Evolutionary conservation across 2,797 vertebrate genomes (phyloP).

Genomic region (Mormyrus proboscirostris): DNA sequence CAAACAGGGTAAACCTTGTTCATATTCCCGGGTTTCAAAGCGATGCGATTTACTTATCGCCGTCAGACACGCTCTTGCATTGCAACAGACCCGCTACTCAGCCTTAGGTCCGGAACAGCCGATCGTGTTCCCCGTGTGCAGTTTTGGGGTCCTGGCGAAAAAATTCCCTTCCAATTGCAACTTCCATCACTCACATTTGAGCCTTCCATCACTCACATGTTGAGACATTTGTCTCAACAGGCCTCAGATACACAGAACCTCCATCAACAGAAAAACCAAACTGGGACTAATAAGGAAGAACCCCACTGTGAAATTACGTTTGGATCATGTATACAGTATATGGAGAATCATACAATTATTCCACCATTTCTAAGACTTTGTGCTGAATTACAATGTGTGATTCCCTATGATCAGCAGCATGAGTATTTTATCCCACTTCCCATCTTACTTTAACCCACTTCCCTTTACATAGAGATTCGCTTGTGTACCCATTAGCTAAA

Average conservation of each 20-base stretch:
- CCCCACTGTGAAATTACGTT: background rate
- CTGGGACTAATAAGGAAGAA: background rate
- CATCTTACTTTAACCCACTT: background rate
- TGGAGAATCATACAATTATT: background rate
- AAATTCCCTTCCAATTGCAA: background rate
- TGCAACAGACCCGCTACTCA: background rate
- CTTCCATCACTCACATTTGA: background rate
- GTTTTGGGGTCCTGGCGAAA: background rate
- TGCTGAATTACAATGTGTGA: background rate
- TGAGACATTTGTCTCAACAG: background rate
- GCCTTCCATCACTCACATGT: background rate
- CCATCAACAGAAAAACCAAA: background rate
- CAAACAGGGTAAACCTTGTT: background rate
- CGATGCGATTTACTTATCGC: background rate
- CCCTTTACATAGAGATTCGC: background rate
- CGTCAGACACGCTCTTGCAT: background rate
- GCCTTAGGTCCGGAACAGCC: background rate
- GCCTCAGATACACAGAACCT: background rate
- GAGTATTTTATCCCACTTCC: background rate
- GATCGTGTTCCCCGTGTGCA: background rate
- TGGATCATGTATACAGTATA: background rate
- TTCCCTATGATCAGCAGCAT: background rate
- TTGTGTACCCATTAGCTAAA: background rate
- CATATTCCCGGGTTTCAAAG: background rate
- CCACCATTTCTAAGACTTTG: background rate